phyloP scores from a whole-genome alignment of 2,888 invertebrate species.

The Prenolepis imparis region DNA sequence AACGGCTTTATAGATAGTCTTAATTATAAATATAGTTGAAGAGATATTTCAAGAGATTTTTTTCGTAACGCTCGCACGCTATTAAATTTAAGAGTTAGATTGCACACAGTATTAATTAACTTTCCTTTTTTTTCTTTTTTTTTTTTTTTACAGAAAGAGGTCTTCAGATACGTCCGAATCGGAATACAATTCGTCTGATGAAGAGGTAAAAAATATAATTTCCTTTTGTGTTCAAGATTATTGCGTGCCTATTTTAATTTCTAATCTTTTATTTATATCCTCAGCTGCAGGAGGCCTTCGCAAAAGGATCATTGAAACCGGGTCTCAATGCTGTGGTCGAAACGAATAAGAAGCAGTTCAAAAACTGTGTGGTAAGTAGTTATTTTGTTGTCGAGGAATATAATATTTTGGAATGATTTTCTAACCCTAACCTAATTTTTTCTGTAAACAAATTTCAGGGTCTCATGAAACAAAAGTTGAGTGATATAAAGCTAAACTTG shows the following conservation, averaged over 20 bases:
- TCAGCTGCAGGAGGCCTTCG: conserved; percentile 96
- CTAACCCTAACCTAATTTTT: not conserved
- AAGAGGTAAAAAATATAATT: conserved; percentile 86
- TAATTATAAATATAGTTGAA: not conserved
- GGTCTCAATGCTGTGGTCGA: conserved; percentile 92
- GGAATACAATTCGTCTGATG: conserved; percentile 88
- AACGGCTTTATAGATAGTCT: not conserved
- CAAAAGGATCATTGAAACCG: conserved; percentile 94
- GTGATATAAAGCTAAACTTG: conserved; percentile 91
- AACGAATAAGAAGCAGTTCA: conserved; percentile 87
- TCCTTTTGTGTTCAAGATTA: not conserved
- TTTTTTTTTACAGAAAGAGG: not conserved
- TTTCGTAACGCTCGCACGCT: not conserved
- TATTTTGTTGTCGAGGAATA: not conserved
- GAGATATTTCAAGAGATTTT: not conserved
- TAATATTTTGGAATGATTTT: not conserved
- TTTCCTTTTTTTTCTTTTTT: not conserved
- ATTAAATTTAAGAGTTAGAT: not conserved
- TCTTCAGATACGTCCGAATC: conserved; percentile 75
- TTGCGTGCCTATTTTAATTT: conserved; percentile 69
- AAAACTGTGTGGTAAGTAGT: conserved; percentile 92
- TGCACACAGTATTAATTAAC: not conserved
- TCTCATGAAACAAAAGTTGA: conserved; percentile 90
- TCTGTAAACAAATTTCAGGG: conserved; percentile 82
- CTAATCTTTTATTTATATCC: conserved; percentile 73